These are phyloP conservation scores for Cryptophagus acutangulus DNA, from an alignment of 2,888 invertebrate species.

Conservation along the genomic window DNA sequence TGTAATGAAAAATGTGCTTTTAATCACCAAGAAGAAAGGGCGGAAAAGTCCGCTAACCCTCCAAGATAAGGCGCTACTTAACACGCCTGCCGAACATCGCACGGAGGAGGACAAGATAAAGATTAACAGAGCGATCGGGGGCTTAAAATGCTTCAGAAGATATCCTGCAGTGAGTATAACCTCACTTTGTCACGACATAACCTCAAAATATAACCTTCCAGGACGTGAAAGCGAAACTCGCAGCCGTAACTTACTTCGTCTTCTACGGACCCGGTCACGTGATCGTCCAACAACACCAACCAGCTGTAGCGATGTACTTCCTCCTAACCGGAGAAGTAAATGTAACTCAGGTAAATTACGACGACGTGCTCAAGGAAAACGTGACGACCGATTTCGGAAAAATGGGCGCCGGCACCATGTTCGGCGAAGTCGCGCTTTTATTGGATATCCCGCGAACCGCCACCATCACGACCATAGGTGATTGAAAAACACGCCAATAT, in stretches of 20 bases:
- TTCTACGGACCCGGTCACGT: conserved; percentile 56
- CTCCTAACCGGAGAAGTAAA: conserved; percentile 58
- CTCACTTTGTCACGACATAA: neutral
- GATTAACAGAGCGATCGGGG: conserved; percentile 55
- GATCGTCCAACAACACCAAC: conserved; percentile 59
- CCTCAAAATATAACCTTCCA: conserved; percentile 34
- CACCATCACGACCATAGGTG: conserved; percentile 56
- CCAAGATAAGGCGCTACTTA: conserved; percentile 56
- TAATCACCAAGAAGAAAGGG: too few relatives aligned
- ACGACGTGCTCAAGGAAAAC: conserved; percentile 50
- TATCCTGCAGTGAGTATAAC: conserved; percentile 53
- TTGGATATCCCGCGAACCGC: conserved; percentile 58
- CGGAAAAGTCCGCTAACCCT: neutral
- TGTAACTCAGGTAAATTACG: conserved; percentile 52
- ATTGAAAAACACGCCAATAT: conserved; percentile 3
- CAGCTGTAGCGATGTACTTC: conserved; percentile 60
- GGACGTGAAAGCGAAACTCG: conserved; percentile 58
- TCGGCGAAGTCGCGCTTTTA: conserved; percentile 63
- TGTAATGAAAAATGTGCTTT: conserved; percentile 53
- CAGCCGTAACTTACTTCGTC: conserved; percentile 58
- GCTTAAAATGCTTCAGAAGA: conserved; percentile 57
- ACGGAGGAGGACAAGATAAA: conserved; percentile 58
- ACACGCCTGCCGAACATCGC: conserved; percentile 52
- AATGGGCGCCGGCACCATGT: conserved; percentile 58
- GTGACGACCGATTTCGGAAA: conserved; percentile 50